A percentile compares a stretch with the other conserved stretches of the same genome.
These are phyloP conservation scores for Paralvinella palmiformis DNA, from an alignment of 1,140 invertebrate genomes.

Conservation along the genomic window DNA sequence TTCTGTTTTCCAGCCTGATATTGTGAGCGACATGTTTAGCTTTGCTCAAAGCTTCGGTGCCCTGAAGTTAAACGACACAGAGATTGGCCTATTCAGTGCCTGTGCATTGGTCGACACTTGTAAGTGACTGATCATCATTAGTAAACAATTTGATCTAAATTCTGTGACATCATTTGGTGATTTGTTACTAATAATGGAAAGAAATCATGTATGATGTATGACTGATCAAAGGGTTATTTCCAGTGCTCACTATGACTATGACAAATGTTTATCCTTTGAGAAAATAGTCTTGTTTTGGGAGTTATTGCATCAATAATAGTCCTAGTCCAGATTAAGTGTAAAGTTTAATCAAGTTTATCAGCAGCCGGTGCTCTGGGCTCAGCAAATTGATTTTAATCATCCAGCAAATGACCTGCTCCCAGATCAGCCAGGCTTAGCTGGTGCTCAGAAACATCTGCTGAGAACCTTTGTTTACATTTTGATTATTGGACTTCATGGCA, in stretches of 20 bases:
- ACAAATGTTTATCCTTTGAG: not conserved
- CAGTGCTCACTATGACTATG: not conserved
- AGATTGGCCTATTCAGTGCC: conserved; percentile 82
- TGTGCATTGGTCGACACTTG: conserved; percentile 75
- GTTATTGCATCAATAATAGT: too few relatives aligned
- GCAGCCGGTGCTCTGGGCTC: too few relatives aligned
- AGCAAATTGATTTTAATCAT: too few relatives aligned
- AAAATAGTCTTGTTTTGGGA: too few relatives aligned
- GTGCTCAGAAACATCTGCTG: too few relatives aligned
- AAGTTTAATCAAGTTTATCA: too few relatives aligned
- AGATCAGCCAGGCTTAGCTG: too few relatives aligned
- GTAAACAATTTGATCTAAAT: not conserved
- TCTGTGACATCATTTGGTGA: not conserved
- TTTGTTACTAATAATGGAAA: too few relatives aligned
- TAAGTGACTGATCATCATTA: conserved; percentile 34
- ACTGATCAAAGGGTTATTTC: not conserved
- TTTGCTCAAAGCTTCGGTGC: conserved; percentile 56
- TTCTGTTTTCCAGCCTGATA: conserved; percentile 56
- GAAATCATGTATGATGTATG: not conserved
- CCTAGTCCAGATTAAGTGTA: too few relatives aligned
- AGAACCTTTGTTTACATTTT: too few relatives aligned
- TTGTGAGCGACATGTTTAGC: conserved; percentile 65
- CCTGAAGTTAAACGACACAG: conserved; percentile 77
- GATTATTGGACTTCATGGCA: too few relatives aligned
- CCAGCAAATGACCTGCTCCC: too few relatives aligned